phyloP scores from a whole-genome alignment of 2,113 vertebrate species.

The Rhinopomastus cyanomelas region DNA sequence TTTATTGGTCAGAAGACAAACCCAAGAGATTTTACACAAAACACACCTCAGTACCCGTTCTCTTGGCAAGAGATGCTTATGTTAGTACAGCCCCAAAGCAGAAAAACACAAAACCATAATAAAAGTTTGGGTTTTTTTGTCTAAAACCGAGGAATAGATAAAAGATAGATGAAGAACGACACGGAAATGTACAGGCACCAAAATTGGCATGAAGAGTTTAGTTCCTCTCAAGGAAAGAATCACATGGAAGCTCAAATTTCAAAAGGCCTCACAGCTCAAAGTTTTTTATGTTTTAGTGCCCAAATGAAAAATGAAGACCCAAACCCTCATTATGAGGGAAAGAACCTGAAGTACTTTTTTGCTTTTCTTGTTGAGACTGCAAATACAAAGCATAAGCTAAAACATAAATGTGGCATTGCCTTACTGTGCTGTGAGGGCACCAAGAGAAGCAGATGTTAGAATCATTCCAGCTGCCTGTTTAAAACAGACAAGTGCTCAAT shows the following conservation, averaged over 20 bases:
- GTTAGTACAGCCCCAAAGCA: not conserved
- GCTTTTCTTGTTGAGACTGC: not conserved
- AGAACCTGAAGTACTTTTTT: not conserved
- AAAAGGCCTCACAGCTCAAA: not conserved
- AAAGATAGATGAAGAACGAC: not conserved
- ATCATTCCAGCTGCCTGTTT: not conserved
- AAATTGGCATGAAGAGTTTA: not conserved
- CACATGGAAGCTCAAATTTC: not conserved
- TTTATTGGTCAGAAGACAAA: not conserved
- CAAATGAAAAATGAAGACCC: not conserved
- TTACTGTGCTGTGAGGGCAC: not conserved
- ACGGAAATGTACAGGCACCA: not conserved
- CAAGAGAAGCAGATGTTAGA: not conserved
- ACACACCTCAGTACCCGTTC: not conserved
- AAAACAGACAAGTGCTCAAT: not conserved
- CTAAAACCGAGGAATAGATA: not conserved
- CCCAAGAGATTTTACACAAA: not conserved
- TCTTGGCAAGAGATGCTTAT: not conserved
- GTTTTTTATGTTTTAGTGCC: not conserved
- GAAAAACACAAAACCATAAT: not conserved
- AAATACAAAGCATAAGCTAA: not conserved
- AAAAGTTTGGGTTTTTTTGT: not conserved
- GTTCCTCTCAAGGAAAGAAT: not conserved
- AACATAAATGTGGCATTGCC: not conserved
- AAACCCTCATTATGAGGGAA: not conserved